Evolutionary conservation across 30 jellyfish, hydroid and myxozoan species (phyloP).

Genomic region (Catostylus mosaicus): DNA sequence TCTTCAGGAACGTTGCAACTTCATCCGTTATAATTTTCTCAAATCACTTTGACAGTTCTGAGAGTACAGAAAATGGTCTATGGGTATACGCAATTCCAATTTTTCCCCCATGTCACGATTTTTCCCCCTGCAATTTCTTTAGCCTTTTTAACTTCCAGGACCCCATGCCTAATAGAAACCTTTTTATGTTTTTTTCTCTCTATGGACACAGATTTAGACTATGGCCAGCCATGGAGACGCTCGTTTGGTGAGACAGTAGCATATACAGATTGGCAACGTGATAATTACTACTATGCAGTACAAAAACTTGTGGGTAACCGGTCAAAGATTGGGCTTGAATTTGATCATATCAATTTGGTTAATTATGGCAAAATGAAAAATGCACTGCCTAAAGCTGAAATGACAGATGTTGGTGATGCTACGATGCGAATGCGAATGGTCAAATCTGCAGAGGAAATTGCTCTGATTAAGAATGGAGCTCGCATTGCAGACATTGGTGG

Average conservation of each 20-base stretch:
- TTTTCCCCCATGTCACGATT: too few species aligned
- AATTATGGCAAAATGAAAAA: constrained; percentile 63
- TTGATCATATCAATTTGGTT: constrained; percentile 66
- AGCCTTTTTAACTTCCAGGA: too few species aligned
- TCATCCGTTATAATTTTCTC: too few species aligned
- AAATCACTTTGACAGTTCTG: too few species aligned
- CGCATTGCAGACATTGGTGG: constrained; percentile 93
- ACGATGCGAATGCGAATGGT: constrained; percentile 80
- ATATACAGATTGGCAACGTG: constrained; percentile 94
- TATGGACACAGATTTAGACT: constrained; percentile 89
- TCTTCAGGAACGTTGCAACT: too few species aligned
- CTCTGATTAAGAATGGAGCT: constrained; percentile 78
- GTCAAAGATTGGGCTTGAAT: constrained; percentile 69
- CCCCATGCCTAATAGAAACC: too few species aligned
- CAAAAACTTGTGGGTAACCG: constrained; percentile 76
- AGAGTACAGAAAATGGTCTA: too few species aligned
- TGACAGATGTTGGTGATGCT: constrained; percentile 67
- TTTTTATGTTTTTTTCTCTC: too few species aligned
- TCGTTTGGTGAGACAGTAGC: constrained; percentile 76
- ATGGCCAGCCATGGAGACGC: constrained; percentile 95
- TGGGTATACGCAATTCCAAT: too few species aligned
- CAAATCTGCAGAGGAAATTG: constrained; percentile 89
- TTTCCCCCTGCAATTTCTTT: too few species aligned
- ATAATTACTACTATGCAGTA: constrained; percentile 72
- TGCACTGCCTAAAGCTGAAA: constrained; percentile 76